Conservation (phyloP, 2,888 invertebrate species). For the Dione juno region DNA sequence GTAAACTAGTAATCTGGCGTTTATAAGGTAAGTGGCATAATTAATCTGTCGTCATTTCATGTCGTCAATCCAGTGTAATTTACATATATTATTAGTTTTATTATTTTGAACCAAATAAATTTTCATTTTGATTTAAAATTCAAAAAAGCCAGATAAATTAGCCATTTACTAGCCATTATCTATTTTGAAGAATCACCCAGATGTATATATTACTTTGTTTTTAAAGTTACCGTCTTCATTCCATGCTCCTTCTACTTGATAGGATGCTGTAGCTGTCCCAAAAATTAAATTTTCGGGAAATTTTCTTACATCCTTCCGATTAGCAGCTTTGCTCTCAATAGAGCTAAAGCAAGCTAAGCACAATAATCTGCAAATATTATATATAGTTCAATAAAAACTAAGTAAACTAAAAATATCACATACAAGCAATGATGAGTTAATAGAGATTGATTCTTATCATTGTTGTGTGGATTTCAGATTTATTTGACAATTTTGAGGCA, state of each 20-base stretch:
- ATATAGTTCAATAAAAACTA: neutral
- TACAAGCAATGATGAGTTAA: too few relatives aligned
- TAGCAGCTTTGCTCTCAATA: slow-evolving; percentile 11
- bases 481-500: neutral
- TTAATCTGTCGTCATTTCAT: too few relatives aligned
- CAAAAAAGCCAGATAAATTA: too few relatives aligned
- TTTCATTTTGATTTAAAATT: too few relatives aligned
- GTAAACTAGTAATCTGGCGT: too few relatives aligned
- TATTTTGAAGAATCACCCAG: too few relatives aligned
- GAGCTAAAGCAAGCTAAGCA: slow-evolving; percentile 4
- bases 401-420: too few relatives aligned
- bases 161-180: too few relatives aligned
- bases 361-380: neutral
- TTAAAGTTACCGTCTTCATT: slow-evolving; percentile 61
- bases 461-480: neutral
- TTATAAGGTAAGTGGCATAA: too few relatives aligned
- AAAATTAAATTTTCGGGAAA: slow-evolving; percentile 60
- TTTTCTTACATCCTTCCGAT: slow-evolving; percentile 49
- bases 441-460: slow-evolving; percentile 1
- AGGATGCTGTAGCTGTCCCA: slow-evolving; percentile 71
- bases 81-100: too few relatives aligned
- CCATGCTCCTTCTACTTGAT: slow-evolving; percentile 81
- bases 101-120: too few relatives aligned
- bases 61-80: too few relatives aligned
- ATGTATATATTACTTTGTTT: neutral